These are phyloP conservation scores for Rostratula benghalensis DNA, from an alignment of 2,113 vertebrate species.

Conservation along the genomic window DNA sequence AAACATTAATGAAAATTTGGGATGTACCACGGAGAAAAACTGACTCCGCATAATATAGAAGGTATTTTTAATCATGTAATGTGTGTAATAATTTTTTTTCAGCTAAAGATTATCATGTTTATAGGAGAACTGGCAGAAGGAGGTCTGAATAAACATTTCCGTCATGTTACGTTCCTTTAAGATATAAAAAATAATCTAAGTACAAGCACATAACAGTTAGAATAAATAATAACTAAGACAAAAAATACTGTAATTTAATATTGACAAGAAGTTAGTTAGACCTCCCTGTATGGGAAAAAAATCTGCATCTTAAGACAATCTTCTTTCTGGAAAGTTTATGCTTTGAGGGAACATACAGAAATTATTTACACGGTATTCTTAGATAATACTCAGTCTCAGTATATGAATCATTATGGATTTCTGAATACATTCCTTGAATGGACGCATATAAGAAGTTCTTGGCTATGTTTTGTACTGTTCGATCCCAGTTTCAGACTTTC, in stretches of 20 bases:
- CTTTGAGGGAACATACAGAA: background rate
- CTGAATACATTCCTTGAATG: background rate
- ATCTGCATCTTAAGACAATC: background rate
- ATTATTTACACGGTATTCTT: background rate
- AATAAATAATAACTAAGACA: background rate
- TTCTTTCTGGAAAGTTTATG: background rate
- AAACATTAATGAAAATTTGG: background rate
- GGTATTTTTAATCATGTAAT: background rate
- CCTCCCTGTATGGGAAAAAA: background rate
- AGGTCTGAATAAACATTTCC: background rate
- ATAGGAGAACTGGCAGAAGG: background rate
- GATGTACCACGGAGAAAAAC: background rate
- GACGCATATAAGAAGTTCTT: background rate
- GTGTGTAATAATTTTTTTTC: background rate
- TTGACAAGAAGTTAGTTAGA: background rate
- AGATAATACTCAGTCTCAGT: background rate
- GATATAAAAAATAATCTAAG: background rate
- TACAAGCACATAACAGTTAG: background rate
- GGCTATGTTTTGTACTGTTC: background rate
- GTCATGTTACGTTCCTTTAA: background rate
- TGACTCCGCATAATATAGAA: background rate
- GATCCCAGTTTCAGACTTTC: background rate
- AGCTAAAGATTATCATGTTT: background rate
- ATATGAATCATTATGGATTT: background rate
- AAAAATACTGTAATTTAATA: background rate